Evolutionary conservation across 2,888 invertebrate genomes (phyloP), one percentile per base, ranked within the genome.

Genomic region (Callosobruchus maculatus): DNA sequence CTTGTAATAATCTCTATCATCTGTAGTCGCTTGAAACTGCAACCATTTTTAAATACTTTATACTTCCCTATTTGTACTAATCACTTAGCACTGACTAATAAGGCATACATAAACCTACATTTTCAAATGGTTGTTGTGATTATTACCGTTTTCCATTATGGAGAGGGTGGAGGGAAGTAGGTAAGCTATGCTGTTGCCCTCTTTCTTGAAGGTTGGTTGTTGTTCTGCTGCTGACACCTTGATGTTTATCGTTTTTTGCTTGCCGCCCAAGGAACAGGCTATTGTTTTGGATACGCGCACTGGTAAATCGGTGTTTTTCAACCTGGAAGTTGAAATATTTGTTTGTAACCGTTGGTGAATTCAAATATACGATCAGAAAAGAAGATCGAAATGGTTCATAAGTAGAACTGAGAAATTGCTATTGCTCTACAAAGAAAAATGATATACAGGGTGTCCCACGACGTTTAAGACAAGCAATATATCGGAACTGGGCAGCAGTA

Each of bases 241-340:
- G 21, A 93, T 89, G 70, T 88, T 87, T 70, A 93, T 86, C 49
- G 89, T 85, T 76, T 90, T 88, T 68, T 92, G 89, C 87, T 96
- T 97, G 80, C 94, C 94, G 71, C 96, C 97, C 78, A 98, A 89
- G 83, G 93, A 94, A 85, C 97, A 97, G 79, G 93, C 91, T 75
- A 97, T 92, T 1, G 92, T 92, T 76, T 92, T 92, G 67, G 92
- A 92, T 22, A 92, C 92, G 73, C 92, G 93, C 20, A 95, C 94
- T 22, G 90, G 87, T 22, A 97, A 86, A 74, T 96, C 95, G 0
- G 89, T 88, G 9, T 91, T 91, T 70, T 92, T 91, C 74, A 93
- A 85, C 86, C 95, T 96, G 86, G 72, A 86, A 82, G 18, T 49
- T 13, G 30, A n/a, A n/a, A n/a, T n/a, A n/a, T n/a, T n/a, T n/a